Base-by-base conservation (phyloP, 2,797 vertebrate species). In the Gallinago stenura region DNA sequence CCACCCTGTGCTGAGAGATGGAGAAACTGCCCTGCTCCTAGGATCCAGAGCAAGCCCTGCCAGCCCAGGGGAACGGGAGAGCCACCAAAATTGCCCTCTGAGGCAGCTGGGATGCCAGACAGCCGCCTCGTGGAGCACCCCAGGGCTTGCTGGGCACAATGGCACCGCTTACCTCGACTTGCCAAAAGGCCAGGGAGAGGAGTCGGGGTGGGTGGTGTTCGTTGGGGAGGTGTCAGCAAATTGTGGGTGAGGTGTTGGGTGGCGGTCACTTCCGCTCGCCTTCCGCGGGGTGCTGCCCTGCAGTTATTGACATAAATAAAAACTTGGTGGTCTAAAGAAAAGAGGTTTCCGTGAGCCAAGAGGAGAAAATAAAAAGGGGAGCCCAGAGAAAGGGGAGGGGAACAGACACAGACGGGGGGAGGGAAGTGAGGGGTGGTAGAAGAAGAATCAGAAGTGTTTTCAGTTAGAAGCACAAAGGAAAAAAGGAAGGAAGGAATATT, bases 301-400 rank as follows among this genome's bases (percentile, higher is more conserved):
- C 98, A 99, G 99, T 99, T 99, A 99, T 99, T 93, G 99, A 99
- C 99, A 99, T 98, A 99, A 99, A 99, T 99, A 99, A 99, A 99
- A 99, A 99, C 99, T 99, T 99, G 98, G 99, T 99, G 98, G 99
- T 99, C 99, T 99, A 99, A 99, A 98, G 97, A 98, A 98, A 98
- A 93, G 95, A 96, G 87, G 97, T 98, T 98, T 98, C 98, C 98
- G 97, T 98, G 98, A 98, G 98, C 97, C 97, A 96, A 98, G 98
- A 98, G 98, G 98, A 96, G 98, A 98, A 97, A 96, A 97, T 35
- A 91, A 95, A 84, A 95, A 97, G 96, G 96, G 96, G 87, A 95
- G 94, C 93, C 95, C 96, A 97, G 97, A 97, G 95, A 98, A 98
- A 93, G 97, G 98, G 98, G 94, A 94, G 93, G 94, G 94, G 88